Conservation (phyloP, 1,140 invertebrate genomes). For the Sitodiplosis mosellana region DNA sequence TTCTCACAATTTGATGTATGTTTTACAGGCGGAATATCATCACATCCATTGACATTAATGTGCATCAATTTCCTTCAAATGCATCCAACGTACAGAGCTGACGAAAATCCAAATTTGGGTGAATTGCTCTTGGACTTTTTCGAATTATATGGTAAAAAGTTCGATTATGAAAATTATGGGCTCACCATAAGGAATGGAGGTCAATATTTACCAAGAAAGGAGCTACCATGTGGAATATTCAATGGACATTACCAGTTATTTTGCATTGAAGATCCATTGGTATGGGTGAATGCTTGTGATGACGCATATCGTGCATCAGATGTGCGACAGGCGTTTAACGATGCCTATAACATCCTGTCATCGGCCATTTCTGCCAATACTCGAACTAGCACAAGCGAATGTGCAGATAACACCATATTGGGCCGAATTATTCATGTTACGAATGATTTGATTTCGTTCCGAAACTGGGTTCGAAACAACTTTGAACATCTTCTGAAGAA, state of each 20-base stretch:
- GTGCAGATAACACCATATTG: constrained; percentile 40
- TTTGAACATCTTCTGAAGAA: constrained; percentile 27
- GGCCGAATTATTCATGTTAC: constrained; percentile 82
- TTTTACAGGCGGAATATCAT: constrained; percentile 78
- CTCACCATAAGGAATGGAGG: constrained; percentile 49
- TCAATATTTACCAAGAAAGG: constrained; percentile 85
- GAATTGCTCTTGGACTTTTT: constrained; percentile 94
- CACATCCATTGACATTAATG: constrained; percentile 96
- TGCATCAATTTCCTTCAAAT: constrained; percentile 92
- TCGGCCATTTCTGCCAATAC: constrained; percentile 60
- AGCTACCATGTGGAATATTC: constrained; percentile 79
- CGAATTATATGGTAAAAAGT: constrained; percentile 89
- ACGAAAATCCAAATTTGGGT: constrained; percentile 61
- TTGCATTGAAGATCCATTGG: constrained; percentile 96
- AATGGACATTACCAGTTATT: constrained; percentile 81
- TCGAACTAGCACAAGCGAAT: constrained; percentile 33
- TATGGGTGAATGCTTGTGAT: constrained; percentile 89
- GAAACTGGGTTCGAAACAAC: constrained; percentile 52
- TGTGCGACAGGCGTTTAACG: constrained; percentile 90
- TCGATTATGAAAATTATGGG: constrained; percentile 90
- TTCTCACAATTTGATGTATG: too few relatives aligned
- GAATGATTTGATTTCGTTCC: constrained; percentile 83
- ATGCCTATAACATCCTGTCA: constrained; percentile 72
- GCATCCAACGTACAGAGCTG: constrained; percentile 37
- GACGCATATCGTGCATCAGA: constrained; percentile 78